Conservation (phyloP, 2,797 vertebrate species). For the Tamandua tetradactyla region DNA sequence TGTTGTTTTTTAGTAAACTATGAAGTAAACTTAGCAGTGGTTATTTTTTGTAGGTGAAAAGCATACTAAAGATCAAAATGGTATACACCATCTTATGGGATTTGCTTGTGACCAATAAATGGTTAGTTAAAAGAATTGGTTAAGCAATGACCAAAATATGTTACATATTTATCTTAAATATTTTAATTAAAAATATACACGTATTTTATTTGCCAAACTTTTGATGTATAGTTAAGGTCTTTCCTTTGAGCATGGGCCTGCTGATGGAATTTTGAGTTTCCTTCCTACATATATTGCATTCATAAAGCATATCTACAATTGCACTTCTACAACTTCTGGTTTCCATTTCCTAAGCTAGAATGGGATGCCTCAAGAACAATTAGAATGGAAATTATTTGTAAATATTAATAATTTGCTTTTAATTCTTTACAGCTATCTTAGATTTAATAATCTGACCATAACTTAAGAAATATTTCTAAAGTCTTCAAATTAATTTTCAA, state of each 20-base stretch:
- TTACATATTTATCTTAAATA: neutral
- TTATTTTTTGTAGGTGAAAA: neutral
- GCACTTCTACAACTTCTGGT: neutral
- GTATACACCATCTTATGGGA: neutral
- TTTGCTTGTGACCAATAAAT: neutral
- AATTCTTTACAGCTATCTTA: neutral
- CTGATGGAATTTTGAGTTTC: neutral
- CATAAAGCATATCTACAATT: neutral
- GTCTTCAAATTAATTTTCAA: neutral
- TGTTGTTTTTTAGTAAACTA: neutral
- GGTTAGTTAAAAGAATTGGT: neutral
- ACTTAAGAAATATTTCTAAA: neutral
- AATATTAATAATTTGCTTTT: neutral
- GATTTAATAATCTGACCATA: neutral
- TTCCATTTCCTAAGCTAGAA: neutral
- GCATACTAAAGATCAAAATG: neutral
- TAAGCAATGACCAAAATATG: neutral
- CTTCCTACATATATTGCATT: neutral
- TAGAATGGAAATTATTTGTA: neutral
- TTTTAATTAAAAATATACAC: neutral
- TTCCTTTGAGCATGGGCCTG: neutral
- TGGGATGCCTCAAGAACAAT: neutral
- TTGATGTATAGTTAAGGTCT: neutral
- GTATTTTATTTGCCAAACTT: neutral
- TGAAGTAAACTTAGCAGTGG: neutral